A percentile compares a stretch with the other conserved stretches of the same genome.
Conservation (phyloP, 2,888 invertebrate species). For the Torymus aiolomorphi region DNA sequence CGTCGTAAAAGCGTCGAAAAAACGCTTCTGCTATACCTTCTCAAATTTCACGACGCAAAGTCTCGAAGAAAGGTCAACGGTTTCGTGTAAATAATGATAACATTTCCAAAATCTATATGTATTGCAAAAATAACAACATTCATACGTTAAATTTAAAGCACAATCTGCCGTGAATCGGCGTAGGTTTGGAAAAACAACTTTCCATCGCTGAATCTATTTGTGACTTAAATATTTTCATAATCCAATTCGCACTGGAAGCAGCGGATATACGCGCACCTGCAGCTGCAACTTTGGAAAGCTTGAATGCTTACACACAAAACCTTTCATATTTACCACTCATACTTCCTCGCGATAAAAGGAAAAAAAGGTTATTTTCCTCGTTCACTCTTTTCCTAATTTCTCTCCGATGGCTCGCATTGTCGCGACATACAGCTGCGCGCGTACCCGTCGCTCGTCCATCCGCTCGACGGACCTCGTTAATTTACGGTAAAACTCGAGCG, state of each 20-base stretch:
- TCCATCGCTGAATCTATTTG: constrained; percentile 11
- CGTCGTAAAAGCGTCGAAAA: too few species aligned
- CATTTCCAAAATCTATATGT: too few species aligned
- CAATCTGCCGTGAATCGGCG: too few species aligned
- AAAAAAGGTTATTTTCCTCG: not conserved
- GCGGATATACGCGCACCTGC: not conserved
- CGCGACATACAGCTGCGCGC: too few species aligned
- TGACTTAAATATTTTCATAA: constrained; percentile 36
- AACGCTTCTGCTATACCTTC: too few species aligned
- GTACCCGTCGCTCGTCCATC: constrained; percentile 40
- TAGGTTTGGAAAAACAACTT: too few species aligned
- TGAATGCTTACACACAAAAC: not conserved
- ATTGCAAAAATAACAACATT: too few species aligned
- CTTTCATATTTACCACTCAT: not conserved
- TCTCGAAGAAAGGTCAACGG: too few species aligned
- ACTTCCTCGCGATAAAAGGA: too few species aligned
- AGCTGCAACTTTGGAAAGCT: not conserved
- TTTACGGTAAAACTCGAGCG: constrained; percentile 61
- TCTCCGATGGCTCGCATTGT: not conserved
- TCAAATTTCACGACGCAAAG: too few species aligned
- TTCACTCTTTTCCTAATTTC: constrained; percentile 4
- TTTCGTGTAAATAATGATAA: too few species aligned
- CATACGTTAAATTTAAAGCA: too few species aligned
- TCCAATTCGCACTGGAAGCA: constrained; percentile 15
- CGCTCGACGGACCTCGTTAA: constrained; percentile 58